These are phyloP conservation scores for Cacoxenus indagator DNA, from an alignment of 2,888 invertebrate species.

Conservation along the genomic window DNA sequence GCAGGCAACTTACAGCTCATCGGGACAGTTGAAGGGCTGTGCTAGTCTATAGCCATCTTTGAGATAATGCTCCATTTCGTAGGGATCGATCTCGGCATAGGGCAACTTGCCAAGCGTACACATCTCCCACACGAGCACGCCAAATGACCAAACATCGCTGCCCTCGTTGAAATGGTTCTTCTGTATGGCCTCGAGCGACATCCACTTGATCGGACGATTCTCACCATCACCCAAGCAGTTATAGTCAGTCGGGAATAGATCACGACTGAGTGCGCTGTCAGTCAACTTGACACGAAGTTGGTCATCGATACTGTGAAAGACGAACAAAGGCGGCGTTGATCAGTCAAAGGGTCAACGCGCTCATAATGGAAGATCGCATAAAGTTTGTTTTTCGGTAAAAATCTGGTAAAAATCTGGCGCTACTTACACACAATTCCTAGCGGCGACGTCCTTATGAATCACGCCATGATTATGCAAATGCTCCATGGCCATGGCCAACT, in stretches of 20 bases:
- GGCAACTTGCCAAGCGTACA: conserved; percentile 92
- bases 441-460: conserved; percentile 90
- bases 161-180: conserved; percentile 87
- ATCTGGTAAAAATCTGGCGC: too few relatives aligned
- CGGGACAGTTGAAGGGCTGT: conserved; percentile 95
- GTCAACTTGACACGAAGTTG: conserved; percentile 86
- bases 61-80: conserved; percentile 89
- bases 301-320: conserved; percentile 76
- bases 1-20: conserved; percentile 84
- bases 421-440: conserved; percentile 93
- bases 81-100: conserved; percentile 91
- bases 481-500: conserved; percentile 87
- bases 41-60: conserved; percentile 90
- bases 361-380: too few relatives aligned
- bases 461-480: conserved; percentile 90
- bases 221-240: conserved; percentile 94
- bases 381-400: not conserved
- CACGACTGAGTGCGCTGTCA: conserved; percentile 89
- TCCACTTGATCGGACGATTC: conserved; percentile 94
- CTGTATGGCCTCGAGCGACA: conserved; percentile 88
- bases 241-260: conserved; percentile 93
- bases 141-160: conserved; percentile 97
- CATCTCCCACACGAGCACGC: conserved; percentile 95
- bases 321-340: not conserved
- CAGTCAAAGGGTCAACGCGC: too few relatives aligned